These are phyloP conservation scores for Eurosta solidaginis DNA, from an alignment of 1,140 invertebrate species.

Conservation along the genomic window DNA sequence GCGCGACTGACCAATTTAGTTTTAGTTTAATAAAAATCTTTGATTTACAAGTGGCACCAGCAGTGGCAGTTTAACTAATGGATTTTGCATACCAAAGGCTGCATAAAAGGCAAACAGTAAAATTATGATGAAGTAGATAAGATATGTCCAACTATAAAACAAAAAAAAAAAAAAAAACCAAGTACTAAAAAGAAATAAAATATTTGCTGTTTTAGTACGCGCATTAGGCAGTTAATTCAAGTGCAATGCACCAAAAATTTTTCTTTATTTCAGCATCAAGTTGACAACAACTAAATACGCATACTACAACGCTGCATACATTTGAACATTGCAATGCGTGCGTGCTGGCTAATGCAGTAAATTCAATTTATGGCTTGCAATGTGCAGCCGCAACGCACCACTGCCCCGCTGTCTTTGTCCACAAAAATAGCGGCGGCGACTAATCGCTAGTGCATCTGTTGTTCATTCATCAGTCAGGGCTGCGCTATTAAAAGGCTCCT, in stretches of 20 bases:
- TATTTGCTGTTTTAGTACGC: too few relatives aligned
- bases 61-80: constrained; percentile 12
- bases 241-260: constrained; percentile 17
- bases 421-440: not conserved
- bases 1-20: not conserved
- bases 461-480: constrained; percentile 1
- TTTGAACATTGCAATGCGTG: not conserved
- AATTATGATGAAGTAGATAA: not conserved
- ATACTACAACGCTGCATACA: not conserved
- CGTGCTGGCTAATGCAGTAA: not conserved
- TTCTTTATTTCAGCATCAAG: not conserved
- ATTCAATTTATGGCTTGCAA: not conserved
- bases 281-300: constrained; percentile 9
- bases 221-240: not conserved
- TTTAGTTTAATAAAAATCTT: constrained; percentile 3
- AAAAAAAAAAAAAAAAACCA: not conserved
- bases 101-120: not conserved
- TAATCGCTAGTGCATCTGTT: not conserved
- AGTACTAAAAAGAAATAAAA: not conserved
- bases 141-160: not conserved
- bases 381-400: not conserved
- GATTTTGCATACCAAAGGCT: constrained; percentile 5
- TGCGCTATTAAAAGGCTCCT: constrained; percentile 4
- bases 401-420: not conserved
- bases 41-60: not conserved